Evolutionary conservation across 2,888 invertebrate species (phyloP), one percentile per base, ranked within the genome.

Genomic region (Trisateles emortualis): DNA sequence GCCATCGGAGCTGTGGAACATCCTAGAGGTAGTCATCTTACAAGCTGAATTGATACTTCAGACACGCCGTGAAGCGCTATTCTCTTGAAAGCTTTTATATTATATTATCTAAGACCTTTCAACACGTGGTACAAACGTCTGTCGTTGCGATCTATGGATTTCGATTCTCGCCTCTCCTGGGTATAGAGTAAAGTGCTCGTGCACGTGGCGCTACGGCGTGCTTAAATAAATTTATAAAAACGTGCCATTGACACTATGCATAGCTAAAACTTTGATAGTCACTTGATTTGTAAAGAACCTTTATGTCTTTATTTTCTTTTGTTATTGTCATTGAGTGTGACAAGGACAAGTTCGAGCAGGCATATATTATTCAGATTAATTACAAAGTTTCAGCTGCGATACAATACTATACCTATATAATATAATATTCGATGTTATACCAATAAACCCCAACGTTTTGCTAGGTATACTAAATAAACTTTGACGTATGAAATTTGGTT

Each of bases 61-160:
- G 90, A 90, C 90, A 83, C 83, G 81, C 83, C 73, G 83, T 83
- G 81, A 82, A 87, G 84, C 86, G 87, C 86, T 87, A 87, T 90
- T 90, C 88, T 90, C 86, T 90, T 91, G 90, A 92, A 91, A 92
- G 92, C 89, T 92, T 91, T 90, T 90, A 89, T 91, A 91, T 92
- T 90, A 90, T 90, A 92, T 92, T 92, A 92, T 90, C 88, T 86
- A 85, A 88, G 87, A 89, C 87, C 88, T 90, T 87, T 83, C 81
- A 79, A 89, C 87, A 89, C 88, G 88, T 89, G 89, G 88, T 83
- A 76, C 72, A 74, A 89, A 85, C 88, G 90, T 90, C 90, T 89
- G 89, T 86, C 87, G 88, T 74, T 68, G 77, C 83, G 84, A 87
- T 88, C 87, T 87, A 86, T 88, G 83, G 87, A 87, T 86, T 86